phyloP scores from a whole-genome alignment of 1,140 invertebrate species.

The Venustaconcha ellipsiformis region DNA sequence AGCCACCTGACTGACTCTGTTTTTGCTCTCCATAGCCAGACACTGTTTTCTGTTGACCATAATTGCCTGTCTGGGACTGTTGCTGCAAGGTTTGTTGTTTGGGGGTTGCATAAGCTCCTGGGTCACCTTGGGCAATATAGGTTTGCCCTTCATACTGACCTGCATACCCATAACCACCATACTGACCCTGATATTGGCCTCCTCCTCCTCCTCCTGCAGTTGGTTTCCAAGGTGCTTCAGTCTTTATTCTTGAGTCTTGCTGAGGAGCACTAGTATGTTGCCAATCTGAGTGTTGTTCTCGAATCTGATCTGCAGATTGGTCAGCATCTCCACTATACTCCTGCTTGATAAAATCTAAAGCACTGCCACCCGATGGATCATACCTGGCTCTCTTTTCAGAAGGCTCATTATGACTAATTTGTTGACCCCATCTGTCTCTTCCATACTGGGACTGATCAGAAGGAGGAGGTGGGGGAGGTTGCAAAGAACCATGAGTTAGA shows the following conservation, averaged over 20 bases:
- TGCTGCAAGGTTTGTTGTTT: too few species aligned
- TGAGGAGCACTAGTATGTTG: too few species aligned
- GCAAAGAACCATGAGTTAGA: constrained; percentile 12
- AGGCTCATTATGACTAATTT: constrained; percentile 31
- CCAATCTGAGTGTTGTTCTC: constrained; percentile 26
- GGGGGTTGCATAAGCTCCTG: too few species aligned
- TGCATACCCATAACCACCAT: too few species aligned
- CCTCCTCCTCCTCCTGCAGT: constrained; percentile 4
- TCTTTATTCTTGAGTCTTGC: not conserved
- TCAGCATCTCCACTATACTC: constrained; percentile 32
- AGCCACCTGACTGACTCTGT: constrained; percentile 29
- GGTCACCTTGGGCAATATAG: too few species aligned
- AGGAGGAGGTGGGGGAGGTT: constrained; percentile 33
- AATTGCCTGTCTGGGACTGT: too few species aligned
- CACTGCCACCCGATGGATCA: constrained; percentile 43
- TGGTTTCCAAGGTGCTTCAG: constrained; percentile 1
- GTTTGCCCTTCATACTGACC: too few species aligned
- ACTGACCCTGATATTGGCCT: too few species aligned
- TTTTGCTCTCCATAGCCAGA: constrained; percentile 9
- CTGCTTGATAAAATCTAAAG: constrained; percentile 50
- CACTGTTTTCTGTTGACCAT: constrained; percentile 6
- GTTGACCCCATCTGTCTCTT: constrained; percentile 25
- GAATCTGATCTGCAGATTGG: constrained; percentile 17
- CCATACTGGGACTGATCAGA: constrained; percentile 18
- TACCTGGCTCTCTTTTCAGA: constrained; percentile 36